Conservation (phyloP, 2,113 vertebrate species). For the Alligator sinensis region DNA sequence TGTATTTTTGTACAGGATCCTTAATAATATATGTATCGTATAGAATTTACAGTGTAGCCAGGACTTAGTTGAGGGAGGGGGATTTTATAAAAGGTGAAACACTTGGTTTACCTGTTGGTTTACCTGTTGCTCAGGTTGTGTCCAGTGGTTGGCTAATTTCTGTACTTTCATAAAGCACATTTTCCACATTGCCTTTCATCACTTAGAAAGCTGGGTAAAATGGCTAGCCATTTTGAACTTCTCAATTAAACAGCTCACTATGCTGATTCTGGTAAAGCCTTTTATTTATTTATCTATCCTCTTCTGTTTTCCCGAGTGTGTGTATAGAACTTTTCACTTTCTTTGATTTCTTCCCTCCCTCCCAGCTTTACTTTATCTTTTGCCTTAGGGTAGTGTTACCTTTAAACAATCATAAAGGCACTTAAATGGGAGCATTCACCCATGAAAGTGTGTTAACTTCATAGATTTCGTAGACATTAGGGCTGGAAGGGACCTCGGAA, state of each 20-base stretch:
- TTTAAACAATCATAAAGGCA: too few species aligned
- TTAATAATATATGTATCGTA: conserved; percentile 22
- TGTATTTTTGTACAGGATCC: conserved; percentile 41
- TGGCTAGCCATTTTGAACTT: accelerated
- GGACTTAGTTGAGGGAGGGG: neutral
- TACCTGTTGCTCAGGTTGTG: conserved; percentile 12
- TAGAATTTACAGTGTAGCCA: conserved; percentile 17
- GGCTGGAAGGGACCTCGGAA: too few species aligned
- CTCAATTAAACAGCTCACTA: neutral
- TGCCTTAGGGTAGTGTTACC: too few species aligned
- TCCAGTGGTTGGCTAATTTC: neutral
- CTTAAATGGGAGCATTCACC: too few species aligned
- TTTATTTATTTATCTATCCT: neutral
- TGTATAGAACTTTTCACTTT: accelerated
- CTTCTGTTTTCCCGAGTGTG: neutral
- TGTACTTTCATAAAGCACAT: neutral
- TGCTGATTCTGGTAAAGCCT: neutral
- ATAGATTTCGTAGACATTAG: too few species aligned
- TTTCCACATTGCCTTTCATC: neutral
- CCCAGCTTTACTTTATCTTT: neutral
- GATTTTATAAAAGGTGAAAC: neutral
- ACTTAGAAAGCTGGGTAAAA: neutral
- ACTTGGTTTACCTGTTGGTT: neutral
- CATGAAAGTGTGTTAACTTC: too few species aligned
- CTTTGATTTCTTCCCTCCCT: neutral